A percentile compares a stretch with the other conserved stretches of the same genome.
Conservation (phyloP, 2,113 vertebrate genomes). For the Cercopithecus mona region DNA sequence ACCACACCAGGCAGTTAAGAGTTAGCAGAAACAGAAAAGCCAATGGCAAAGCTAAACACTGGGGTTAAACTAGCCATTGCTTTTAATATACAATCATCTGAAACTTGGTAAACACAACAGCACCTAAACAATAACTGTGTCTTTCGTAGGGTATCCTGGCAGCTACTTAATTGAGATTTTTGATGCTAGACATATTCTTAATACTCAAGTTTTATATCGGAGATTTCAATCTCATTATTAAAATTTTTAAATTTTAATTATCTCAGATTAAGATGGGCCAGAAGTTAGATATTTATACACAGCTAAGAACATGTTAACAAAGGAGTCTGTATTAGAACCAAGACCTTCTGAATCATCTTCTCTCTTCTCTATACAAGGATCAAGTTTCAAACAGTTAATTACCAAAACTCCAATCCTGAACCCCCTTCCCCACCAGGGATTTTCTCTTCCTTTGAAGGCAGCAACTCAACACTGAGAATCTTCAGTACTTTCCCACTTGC, state of each 20-base stretch:
- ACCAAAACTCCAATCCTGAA: not conserved
- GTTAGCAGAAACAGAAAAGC: not conserved
- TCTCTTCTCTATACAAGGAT: not conserved
- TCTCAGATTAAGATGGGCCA: not conserved
- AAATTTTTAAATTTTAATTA: not conserved
- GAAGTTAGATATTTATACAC: not conserved
- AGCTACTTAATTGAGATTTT: not conserved
- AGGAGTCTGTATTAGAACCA: not conserved
- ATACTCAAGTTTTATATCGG: not conserved
- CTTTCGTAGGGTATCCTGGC: not conserved
- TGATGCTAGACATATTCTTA: not conserved
- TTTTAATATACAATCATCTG: not conserved
- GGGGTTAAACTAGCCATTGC: not conserved
- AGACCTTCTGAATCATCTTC: not conserved
- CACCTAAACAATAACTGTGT: not conserved
- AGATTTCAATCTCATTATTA: not conserved
- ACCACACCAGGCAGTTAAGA: not conserved
- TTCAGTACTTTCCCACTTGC: not conserved
- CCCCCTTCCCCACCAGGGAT: not conserved
- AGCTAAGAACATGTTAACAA: not conserved
- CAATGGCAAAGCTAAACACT: not conserved
- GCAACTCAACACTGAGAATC: not conserved
- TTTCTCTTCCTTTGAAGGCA: slow-evolving; percentile 14
- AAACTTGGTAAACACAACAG: not conserved
- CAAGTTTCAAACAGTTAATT: not conserved